Evolutionary conservation across 2,797 vertebrate species (phyloP), one percentile per base, ranked within the genome.

Genomic region (Enteromius argenteus): DNA sequence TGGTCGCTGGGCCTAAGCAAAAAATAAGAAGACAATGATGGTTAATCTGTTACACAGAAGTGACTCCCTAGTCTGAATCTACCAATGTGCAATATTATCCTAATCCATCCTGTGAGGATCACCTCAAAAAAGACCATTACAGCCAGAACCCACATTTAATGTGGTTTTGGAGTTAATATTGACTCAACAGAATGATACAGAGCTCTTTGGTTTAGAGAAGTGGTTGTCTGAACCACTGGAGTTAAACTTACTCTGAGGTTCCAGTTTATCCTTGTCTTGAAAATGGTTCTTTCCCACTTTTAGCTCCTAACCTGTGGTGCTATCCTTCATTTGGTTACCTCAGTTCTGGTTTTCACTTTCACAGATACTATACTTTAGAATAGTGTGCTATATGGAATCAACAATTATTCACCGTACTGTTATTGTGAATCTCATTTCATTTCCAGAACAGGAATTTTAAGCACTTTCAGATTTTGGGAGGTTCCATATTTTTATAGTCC

Each of bases 1-100:
- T 0, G 96, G 98, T 42, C 96, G 98, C 88, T 99, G 97, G 97
- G 97, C 98, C 0, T 99, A 94, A 96, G 42, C 11, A 42, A 32
- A 14, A 14, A 64, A 53, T 85, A 76, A 67, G 30, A 49, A 8
- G 42, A 58, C 30, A 72, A 27, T 30, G n/a, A 64, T 51, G 21
- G 21, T 49, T 60, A 67, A 51, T 49, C 30, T 9, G 32, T 58
- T 7, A 30, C 53, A 56, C n/a, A 37, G 32, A 60, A 44, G 15
- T 9, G 23, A 15, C 71, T 84, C 27, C 6, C 71, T 2, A 13
- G 27, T 73, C 21, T 35, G 87, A 91, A 90, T 83, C 8, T 3
- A 72, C 84, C 66, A 79, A 83, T 62, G 86, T 95, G 94, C 94
- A 95, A 95, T 95, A 94, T 69, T 90, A 80, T 88, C 64, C 6